Evolutionary conservation across 2,797 vertebrate genomes (phyloP).

Genomic region (Nasua narica): DNA sequence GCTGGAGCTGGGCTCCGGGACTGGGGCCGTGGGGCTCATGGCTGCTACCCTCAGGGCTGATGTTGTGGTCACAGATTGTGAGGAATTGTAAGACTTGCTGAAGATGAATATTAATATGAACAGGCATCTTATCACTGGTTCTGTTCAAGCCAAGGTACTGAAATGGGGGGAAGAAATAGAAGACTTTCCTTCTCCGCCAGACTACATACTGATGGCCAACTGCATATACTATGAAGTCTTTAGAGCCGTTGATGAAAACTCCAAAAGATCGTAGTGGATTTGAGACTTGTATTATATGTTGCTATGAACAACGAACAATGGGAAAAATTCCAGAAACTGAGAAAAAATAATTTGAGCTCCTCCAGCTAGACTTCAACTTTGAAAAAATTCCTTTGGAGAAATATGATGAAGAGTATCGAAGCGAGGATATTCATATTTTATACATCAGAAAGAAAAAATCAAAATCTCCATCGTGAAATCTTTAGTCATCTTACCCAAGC

Average conservation of each 20-base stretch:
- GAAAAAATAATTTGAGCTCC: slow-evolving; percentile 93
- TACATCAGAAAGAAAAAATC: slow-evolving; percentile 81
- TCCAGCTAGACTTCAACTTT: slow-evolving; percentile 90
- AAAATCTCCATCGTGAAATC: slow-evolving; percentile 67
- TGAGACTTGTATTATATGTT: slow-evolving; percentile 93
- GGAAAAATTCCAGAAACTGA: slow-evolving; percentile 96
- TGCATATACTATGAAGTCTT: slow-evolving; percentile 99
- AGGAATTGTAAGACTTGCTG: slow-evolving; percentile 92
- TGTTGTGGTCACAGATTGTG: slow-evolving; percentile 93
- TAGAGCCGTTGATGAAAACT: slow-evolving; percentile 92
- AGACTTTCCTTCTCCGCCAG: slow-evolving; percentile 88
- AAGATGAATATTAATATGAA: slow-evolving; percentile 91
- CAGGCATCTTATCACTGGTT: slow-evolving; percentile 89
- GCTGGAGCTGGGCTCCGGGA: slow-evolving; percentile 93
- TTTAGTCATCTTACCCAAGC: background rate
- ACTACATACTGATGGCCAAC: slow-evolving; percentile 96
- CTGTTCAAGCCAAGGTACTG: slow-evolving; percentile 96
- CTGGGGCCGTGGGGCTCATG: slow-evolving; percentile 94
- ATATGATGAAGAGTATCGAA: slow-evolving; percentile 94
- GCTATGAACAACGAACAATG: slow-evolving; percentile 95
- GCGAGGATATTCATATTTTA: slow-evolving; percentile 95
- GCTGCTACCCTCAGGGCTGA: slow-evolving; percentile 90
- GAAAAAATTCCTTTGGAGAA: slow-evolving; percentile 90
- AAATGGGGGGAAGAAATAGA: slow-evolving; percentile 96
- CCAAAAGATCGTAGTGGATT: slow-evolving; percentile 90